A percentile compares a stretch with the other conserved stretches of the same genome.
Conservation (phyloP, 2,113 vertebrate species). For the Riparia riparia region DNA sequence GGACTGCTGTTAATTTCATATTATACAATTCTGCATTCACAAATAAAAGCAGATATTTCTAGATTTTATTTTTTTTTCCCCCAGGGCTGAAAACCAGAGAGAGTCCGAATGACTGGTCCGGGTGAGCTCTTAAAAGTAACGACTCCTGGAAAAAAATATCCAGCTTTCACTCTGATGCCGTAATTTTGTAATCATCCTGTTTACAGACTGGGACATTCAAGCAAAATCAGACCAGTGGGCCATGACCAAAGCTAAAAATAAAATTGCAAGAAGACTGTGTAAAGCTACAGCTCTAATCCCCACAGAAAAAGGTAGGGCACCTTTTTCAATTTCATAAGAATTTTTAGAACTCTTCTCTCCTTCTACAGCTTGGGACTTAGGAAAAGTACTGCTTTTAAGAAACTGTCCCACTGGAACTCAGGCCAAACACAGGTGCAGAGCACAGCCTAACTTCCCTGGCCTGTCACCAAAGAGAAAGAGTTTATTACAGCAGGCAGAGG, state of each 20-base stretch:
- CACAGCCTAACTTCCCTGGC: neutral
- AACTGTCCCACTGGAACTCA: neutral
- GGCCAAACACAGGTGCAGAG: neutral
- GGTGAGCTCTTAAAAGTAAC: neutral
- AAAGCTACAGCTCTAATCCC: slow-evolving; percentile 19
- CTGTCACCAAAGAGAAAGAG: slow-evolving; percentile 10
- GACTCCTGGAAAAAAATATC: neutral
- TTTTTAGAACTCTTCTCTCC: neutral
- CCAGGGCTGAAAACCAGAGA: neutral
- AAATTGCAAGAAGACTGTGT: slow-evolving; percentile 13
- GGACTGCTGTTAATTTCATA: neutral
- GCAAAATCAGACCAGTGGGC: slow-evolving; percentile 29
- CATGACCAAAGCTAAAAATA: slow-evolving; percentile 51
- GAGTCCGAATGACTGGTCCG: neutral
- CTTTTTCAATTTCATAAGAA: slow-evolving; percentile 6
- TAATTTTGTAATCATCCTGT: slow-evolving; percentile 53
- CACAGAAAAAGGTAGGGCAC: neutral
- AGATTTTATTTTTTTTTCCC: neutral
- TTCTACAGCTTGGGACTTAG: neutral
- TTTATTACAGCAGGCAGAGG: slow-evolving; percentile 19
- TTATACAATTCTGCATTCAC: neutral
- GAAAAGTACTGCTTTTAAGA: neutral
- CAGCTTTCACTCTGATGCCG: neutral
- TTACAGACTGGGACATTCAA: slow-evolving; percentile 47
- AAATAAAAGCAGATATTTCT: slow-evolving; percentile 15